Evolutionary conservation across 2,888 invertebrate species (phyloP).

Genomic region (Dorcus hopei): DNA sequence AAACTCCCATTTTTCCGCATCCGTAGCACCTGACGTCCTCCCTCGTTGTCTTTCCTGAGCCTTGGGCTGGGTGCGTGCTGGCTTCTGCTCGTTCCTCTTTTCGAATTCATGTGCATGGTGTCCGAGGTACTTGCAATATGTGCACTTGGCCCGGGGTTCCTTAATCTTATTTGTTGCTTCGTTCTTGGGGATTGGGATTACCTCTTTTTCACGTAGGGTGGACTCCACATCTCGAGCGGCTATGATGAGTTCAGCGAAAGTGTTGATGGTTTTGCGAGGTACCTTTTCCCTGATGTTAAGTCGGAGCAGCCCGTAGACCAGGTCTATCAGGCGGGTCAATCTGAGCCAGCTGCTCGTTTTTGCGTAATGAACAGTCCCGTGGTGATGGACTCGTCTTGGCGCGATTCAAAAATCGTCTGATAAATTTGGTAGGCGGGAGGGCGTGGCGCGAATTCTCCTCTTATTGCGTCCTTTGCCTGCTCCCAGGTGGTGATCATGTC

Average conservation of each 20-base stretch:
- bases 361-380: conserved; percentile 17
- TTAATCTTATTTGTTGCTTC: neutral
- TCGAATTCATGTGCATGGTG: neutral
- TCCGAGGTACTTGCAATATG: neutral
- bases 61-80: neutral
- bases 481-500: conserved; percentile 12
- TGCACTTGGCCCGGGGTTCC: neutral
- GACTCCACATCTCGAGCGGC: neutral
- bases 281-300: neutral
- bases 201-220: neutral
- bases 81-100: neutral
- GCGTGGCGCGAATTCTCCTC: conserved; percentile 16
- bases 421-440: conserved; percentile 22
- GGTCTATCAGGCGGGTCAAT: conserved; percentile 18
- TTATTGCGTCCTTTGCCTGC: conserved; percentile 10
- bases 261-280: neutral
- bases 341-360: conserved; percentile 20
- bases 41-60: neutral
- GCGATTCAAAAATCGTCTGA: conserved; percentile 15
- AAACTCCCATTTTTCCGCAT: neutral
- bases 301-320: conserved; percentile 23
- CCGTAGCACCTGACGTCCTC: neutral
- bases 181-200: too few species aligned
- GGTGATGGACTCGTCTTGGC: neutral
- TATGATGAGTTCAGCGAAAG: neutral